Evolutionary conservation across 2,113 vertebrate genomes (phyloP).

Genomic region (Plectropomus leopardus): DNA sequence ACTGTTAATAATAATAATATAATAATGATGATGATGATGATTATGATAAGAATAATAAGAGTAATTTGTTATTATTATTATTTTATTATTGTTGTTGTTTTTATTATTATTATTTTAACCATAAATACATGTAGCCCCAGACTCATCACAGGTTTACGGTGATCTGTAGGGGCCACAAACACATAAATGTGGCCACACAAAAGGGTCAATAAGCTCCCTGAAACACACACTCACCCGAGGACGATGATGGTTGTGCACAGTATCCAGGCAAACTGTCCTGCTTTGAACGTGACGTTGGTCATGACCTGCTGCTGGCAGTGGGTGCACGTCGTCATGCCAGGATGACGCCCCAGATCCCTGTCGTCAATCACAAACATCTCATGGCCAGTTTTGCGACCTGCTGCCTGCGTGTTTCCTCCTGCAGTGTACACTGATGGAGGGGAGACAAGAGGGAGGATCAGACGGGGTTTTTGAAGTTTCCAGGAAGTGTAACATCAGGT

Average conservation of each 20-base stretch:
- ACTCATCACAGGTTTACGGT: too few species aligned
- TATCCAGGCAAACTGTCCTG: constrained; percentile 83
- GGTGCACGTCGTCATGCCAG: constrained; percentile 78
- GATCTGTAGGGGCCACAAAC: too few species aligned
- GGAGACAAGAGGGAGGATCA: neutral
- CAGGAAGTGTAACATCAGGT: neutral
- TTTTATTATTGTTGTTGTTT: too few species aligned
- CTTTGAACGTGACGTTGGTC: constrained; percentile 82
- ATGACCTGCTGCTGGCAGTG: constrained; percentile 83
- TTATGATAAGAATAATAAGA: too few species aligned
- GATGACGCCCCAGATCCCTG: constrained; percentile 46
- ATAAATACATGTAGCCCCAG: too few species aligned
- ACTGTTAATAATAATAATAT: too few species aligned
- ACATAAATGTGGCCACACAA: too few species aligned
- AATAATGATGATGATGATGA: too few species aligned
- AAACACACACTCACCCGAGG: constrained; percentile 79
- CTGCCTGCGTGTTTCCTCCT: neutral
- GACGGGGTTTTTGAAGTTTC: neutral
- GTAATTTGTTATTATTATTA: too few species aligned
- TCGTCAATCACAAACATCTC: constrained; percentile 79
- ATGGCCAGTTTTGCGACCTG: neutral
- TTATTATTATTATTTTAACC: too few species aligned
- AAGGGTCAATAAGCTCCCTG: neutral
- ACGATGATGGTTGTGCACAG: constrained; percentile 84
- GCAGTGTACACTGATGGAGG: constrained; percentile 61